These are phyloP conservation scores for Synanthedon andrenaeformis DNA, from an alignment of 2,888 invertebrate genomes.

Conservation along the genomic window DNA sequence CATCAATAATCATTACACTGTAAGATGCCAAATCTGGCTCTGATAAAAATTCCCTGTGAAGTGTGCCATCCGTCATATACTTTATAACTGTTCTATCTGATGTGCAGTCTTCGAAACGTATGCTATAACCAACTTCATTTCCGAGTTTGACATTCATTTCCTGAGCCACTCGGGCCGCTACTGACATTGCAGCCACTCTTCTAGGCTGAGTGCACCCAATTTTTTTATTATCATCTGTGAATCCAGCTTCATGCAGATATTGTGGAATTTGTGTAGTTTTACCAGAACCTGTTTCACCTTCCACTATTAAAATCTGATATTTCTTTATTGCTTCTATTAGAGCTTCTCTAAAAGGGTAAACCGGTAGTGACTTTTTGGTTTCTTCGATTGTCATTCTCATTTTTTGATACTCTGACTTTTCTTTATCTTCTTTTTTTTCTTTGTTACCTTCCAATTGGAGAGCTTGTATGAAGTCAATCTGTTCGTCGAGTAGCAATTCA, in stretches of 20 bases:
- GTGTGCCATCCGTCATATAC: constrained; percentile 99
- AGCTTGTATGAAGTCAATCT: constrained; percentile 97
- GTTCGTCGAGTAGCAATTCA: constrained; percentile 93
- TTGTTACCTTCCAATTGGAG: constrained; percentile 81
- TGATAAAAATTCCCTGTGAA: constrained; percentile 95
- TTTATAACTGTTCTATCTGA: constrained; percentile 96
- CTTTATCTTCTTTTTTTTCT: constrained; percentile 68
- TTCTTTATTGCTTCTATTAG: constrained; percentile 91
- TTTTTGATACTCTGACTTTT: constrained; percentile 74
- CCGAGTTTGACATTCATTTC: constrained; percentile 98
- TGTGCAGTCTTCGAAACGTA: constrained; percentile 99
- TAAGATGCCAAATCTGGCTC: constrained; percentile 97
- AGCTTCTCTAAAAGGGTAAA: constrained; percentile 91
- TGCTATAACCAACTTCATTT: constrained; percentile 89
- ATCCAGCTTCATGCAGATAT: constrained; percentile 95
- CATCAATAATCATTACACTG: constrained; percentile 99
- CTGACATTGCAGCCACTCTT: constrained; percentile 99
- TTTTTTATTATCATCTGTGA: constrained; percentile 83
- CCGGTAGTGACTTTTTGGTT: constrained; percentile 91
- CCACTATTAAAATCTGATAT: constrained; percentile 92
- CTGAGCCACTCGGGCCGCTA: constrained; percentile 96
- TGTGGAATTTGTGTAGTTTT: constrained; percentile 99
- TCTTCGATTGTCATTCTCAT: constrained; percentile 88
- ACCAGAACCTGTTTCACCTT: constrained; percentile 98
- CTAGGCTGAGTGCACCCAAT: constrained; percentile 98